Percentiles rank a stretch among this genome's conserved stretches.
These are phyloP conservation scores for Myotis yumanensis DNA, from an alignment of 2,113 vertebrate species.

Conservation along the genomic window DNA sequence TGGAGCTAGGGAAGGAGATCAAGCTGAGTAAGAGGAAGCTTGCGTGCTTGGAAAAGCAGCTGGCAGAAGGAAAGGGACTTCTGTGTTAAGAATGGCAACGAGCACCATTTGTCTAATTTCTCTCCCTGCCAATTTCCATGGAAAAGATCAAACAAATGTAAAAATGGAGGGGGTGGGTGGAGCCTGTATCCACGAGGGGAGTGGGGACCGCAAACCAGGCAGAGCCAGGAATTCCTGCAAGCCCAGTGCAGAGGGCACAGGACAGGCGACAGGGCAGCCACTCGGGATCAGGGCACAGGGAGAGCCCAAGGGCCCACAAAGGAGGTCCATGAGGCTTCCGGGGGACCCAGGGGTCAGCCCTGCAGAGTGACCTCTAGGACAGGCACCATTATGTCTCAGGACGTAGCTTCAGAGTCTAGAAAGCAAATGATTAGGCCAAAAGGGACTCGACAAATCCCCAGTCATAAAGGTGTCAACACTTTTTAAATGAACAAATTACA, in stretches of 20 bases:
- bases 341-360: neutral
- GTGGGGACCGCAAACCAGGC: neutral
- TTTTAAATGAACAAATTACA: conserved; percentile 20
- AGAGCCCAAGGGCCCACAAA: neutral
- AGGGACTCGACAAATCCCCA: neutral
- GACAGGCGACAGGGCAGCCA: neutral
- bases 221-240: neutral
- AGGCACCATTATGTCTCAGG: neutral
- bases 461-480: neutral
- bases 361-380: neutral
- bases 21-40: neutral
- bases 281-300: neutral
- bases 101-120: neutral
- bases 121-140: neutral
- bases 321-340: neutral
- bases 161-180: neutral
- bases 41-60: neutral
- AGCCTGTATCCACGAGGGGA: neutral
- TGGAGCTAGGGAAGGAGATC: neutral
- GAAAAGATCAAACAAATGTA: neutral
- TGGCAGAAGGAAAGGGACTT: neutral
- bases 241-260: neutral
- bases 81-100: neutral
- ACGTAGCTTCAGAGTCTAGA: neutral
- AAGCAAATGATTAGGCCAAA: neutral